Base-by-base conservation (phyloP, 2,113 vertebrate species). In the Asarcornis scutulata region DNA sequence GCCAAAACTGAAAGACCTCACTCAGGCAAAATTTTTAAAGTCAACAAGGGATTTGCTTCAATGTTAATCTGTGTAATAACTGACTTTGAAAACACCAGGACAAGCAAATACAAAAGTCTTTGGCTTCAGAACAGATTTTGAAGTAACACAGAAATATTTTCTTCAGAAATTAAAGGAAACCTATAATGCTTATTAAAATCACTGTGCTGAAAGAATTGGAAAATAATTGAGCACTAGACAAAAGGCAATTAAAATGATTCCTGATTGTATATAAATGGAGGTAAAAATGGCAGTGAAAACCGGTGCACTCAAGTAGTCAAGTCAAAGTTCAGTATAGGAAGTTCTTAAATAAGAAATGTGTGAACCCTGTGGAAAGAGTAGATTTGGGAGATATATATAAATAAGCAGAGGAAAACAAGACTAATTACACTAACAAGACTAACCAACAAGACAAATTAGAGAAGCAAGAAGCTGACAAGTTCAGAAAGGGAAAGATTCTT, bases 1-100 rank as follows among this genome's bases (percentile, higher is more conserved):
- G 90, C 77, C 92, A 94, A 94, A 87, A 91, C 83, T 93, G 58
- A 60, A 48, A 88, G 80, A 83, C 83, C 80, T 88, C 73, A 68
- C 48, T 96, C 50, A 52, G 72, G 48, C 46, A 4, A 88, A 95
- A 93, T 84, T 80, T 62, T 72, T 92, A 44, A 86, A 86, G 86
- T 86, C 88, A 89, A 4, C 53, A 55, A 58, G 60, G 80, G 48
- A 90, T 95, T 92, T 96, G 48, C 60, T 89, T 95, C 53, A 91
- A 27, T 87, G 40, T 32, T 59, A 92, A 88, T 82, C 40, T 64
- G 66, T 91, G 73, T 88, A 82, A 88, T 92, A 93, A 94, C 76
- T 95, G 44, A 69, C 76, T 88, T 96, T 92, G 64, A 86, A 93
- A 96, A 71, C 26, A 78, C 56, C 44, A 21, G 62, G 76, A 78